Evolutionary conservation across 2,888 invertebrate species (phyloP), one percentile per base, ranked within the genome.

Genomic region (Spisula subtruncata): DNA sequence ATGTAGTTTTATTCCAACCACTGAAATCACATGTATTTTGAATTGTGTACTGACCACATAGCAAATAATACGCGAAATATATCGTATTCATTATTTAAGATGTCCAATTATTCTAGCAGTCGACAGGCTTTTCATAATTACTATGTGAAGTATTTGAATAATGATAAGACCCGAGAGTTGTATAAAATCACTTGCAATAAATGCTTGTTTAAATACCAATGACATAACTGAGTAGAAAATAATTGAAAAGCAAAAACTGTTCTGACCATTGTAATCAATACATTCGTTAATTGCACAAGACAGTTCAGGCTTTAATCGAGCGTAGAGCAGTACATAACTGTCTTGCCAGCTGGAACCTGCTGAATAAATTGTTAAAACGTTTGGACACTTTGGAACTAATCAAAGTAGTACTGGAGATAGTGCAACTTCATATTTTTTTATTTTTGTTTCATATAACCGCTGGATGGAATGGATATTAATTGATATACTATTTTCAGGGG

Each of bases 301-400:
- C 60, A 66, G 2, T 51, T n/a, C 25, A 6, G 25, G 10, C 25
- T 66, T 66, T 66, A 25, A 66, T 66, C 60, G 20, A 6, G 25
- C 8, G 12, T 66, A 66, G n/a, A 66, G 60, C 10, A 10, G 25
- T 66, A 66, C 25, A n/a, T 66, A 25, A 25, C 25, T 4, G n/a
- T 10, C 25, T 66, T 66, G n/a, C 60, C 12, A 25, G 25, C 5
- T 25, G 60, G 60, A 5, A 25, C 12, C 25, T 66, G 60, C 60
- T 6, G 60, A 25, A 66, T 25, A 25, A n/a, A 25, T 25, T 66
- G 60, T 8, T 66, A 66, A 66, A 25, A 25, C 5, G 8, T 66
- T n/a, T 66, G 25, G 60, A 66, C 60, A 66, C 60, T 66, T 66
- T 25, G 12, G 25, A 66, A 66, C n/a, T 66, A 66, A 66, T 66